Base-by-base conservation (phyloP, 2,888 invertebrate species). In the Orchestes rusci region DNA sequence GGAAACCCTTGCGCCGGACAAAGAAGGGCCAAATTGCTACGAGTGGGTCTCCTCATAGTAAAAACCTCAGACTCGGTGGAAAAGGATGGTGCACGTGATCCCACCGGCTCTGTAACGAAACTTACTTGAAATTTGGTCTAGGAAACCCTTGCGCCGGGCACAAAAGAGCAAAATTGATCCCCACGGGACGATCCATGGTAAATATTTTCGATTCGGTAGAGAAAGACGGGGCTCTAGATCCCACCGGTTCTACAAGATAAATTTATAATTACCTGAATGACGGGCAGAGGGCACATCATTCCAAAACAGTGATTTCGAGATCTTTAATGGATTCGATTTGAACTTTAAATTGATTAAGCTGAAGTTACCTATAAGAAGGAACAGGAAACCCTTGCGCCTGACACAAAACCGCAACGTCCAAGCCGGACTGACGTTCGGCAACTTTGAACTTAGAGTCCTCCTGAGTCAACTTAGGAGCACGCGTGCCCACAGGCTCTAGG, bases 1-100 rank as follows among this genome's bases (percentile, higher is more conserved):
- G 86, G 85, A 69, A 77, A 82, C 56, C 81, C 85, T 73, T 86
- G 85, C 51, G 84, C 83, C 63, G 82, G 84, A 67, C 85, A 86
- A 62, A 83, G 73, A 57, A 84, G 68, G 38, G 79, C 81, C 64
- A 85, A 77, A 61, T 76, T 75, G 63, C 76, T 76, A 53, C 73
- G 74, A 51, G 71, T 59, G 34, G 52, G 59, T 44, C 70, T 67
- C 51, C 70, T 68, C 63, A 59, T 68, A 48, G 66, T 69, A 65
- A 63, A 72, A 59, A 63, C 72, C 67, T 66, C 75, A 56, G 59
- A 72, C 63, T 63, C 66, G 2, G 69, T 62, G 3, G 65, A 62
- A 51, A 67, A 67, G 12, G 62, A 71, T 13, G 76, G 76, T 15
- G 72, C 69, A 62, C 73, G 73, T 50, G 70, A 70, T 51, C 74